phyloP scores from a whole-genome alignment of 2,888 invertebrate genomes.

The Encarsia formosa region DNA sequence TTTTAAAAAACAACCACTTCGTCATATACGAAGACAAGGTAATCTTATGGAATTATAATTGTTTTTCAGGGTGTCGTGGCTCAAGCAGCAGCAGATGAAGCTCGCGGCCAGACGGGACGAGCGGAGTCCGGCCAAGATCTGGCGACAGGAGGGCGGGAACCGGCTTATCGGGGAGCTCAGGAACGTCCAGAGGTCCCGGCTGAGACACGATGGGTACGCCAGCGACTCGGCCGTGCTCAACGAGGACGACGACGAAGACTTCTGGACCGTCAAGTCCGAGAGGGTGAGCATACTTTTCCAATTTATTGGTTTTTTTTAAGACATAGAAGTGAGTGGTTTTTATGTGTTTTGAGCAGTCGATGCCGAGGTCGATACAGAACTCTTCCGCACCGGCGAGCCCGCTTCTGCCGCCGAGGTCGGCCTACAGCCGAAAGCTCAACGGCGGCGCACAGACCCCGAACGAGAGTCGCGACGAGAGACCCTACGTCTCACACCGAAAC shows the following conservation, averaged over 20 bases:
- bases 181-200: conserved; percentile 52
- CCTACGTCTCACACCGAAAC: conserved; percentile 61
- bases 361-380: conserved; percentile 37
- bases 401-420: conserved; percentile 53
- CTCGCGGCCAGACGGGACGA: conserved; percentile 72
- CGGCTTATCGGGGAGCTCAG: conserved; percentile 59
- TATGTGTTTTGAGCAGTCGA: conserved; percentile 23
- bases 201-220: conserved; percentile 69
- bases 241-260: conserved; percentile 62
- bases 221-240: conserved; percentile 76
- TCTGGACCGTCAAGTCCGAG: neutral
- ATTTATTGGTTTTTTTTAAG: too few species aligned
- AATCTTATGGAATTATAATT: too few species aligned
- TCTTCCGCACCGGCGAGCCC: conserved; percentile 54
- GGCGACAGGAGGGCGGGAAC: conserved; percentile 70
- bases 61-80: conserved; percentile 58
- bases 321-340: too few species aligned
- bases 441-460: conserved; percentile 44
- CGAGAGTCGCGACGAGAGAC: conserved; percentile 57
- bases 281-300: too few species aligned
- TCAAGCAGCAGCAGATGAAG: conserved; percentile 79
- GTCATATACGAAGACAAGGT: too few species aligned
- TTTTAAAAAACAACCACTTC: too few species aligned
- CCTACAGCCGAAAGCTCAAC: conserved; percentile 50
- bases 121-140: conserved; percentile 52